Percentiles rank a stretch among this genome's conserved stretches.
Conservation (phyloP, 2,113 vertebrate genomes). For the Burhinus oedicnemus region DNA sequence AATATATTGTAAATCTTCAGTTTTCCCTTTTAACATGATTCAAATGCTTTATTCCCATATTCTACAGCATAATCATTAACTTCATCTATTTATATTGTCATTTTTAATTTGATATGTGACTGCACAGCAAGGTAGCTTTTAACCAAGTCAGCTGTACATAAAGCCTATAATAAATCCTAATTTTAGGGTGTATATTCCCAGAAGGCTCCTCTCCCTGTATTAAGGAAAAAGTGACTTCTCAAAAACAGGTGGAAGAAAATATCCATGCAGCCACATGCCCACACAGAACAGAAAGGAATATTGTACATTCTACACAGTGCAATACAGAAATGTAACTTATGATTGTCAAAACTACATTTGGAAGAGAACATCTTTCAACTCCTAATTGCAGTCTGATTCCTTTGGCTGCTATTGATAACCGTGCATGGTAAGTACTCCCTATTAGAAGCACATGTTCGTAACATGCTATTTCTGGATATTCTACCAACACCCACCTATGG, state of each 20-base stretch:
- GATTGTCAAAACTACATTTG: neutral
- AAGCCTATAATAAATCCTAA: slow-evolving; percentile 2
- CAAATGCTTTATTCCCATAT: neutral
- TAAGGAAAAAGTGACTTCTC: neutral
- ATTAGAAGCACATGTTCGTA: neutral
- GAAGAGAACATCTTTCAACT: neutral
- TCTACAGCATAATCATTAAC: neutral
- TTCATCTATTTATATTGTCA: slow-evolving; percentile 2
- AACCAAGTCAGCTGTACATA: slow-evolving; percentile 20
- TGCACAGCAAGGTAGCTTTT: neutral
- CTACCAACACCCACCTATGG: neutral
- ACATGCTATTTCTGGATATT: neutral
- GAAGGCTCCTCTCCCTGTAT: neutral
- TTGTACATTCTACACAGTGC: neutral
- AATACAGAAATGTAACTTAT: neutral
- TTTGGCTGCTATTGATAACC: neutral
- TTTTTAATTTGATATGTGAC: slow-evolving; percentile 35
- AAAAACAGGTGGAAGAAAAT: neutral
- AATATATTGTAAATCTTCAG: neutral
- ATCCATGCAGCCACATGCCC: neutral
- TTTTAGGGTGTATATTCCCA: neutral
- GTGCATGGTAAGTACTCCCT: neutral
- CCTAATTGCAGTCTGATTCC: neutral
- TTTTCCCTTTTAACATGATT: neutral
- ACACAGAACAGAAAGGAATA: neutral